Evolutionary conservation across 1,140 invertebrate genomes (phyloP), one percentile per base, ranked within the genome.

Genomic region (Pogonognathellus flavescens): DNA sequence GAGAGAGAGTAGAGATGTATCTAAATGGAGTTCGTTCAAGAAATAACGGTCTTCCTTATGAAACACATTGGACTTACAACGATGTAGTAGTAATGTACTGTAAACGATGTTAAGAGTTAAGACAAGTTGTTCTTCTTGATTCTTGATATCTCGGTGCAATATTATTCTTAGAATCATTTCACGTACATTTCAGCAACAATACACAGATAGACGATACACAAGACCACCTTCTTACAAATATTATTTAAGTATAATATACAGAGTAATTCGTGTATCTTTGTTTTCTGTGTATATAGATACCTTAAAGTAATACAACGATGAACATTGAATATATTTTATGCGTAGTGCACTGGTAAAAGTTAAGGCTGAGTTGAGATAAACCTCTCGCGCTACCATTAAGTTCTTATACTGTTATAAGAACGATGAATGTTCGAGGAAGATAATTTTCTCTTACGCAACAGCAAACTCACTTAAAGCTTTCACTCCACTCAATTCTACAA

Each of bases 391-490:
- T 31, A 76, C 49, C 70, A 76, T 41, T 76, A 76, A 76, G 31
- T 50, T 50, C 31, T 57, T 70, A 76, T 10, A 14, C 41, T 8
- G 22, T 41, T 49, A 49, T 14, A 13, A n/a, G 25, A 49, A 49
- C 70, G 31, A 50, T 50, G 70, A 76, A 76, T 76, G 70, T 76
- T 76, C n/a, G 70, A 76, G 70, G 41, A 50, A 76, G 70, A 76
- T 76, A 76, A 76, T 76, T 76, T 76, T 76, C 70, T 76, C 70
- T 50, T 76, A 76, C 70, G 41, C 70, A 76, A 76, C 70, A 50
- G 16, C 70, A 76, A 76, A 76, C 70, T 76, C 70, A 76, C 70
- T 76, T 76, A n/a, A 49, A 50, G 41, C 25, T 16, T n/a, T 76
- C 70, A 41, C 14, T 49, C 25, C 70, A 50, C 16, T 7, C n/a